Evolutionary conservation across 2,888 invertebrate genomes (phyloP), one percentile per base, ranked within the genome.

Genomic region (Andrena bucephala): DNA sequence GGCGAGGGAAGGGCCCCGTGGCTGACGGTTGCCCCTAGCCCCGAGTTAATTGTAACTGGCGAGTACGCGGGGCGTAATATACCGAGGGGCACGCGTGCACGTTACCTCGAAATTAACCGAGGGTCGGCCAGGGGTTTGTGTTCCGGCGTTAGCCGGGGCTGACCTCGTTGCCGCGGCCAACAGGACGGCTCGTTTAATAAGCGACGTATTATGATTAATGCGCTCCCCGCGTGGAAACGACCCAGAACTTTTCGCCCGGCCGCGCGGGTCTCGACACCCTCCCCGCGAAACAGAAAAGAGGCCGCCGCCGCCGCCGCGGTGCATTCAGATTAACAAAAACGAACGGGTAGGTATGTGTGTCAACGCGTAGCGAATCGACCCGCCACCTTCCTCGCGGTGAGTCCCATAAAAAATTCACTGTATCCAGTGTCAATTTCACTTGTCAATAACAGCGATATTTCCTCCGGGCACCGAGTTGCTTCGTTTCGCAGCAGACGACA

Each of bases 151-250:
- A 71, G 68, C 75, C 74, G 67, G 83, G 76, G 75, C 73, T 83
- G 84, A 84, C 84, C 84, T 79, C 79, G 78, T 83, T 84, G 76
- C 83, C 66, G 74, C 29, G 52, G 60, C 68, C 72, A 67, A 76
- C 79, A 59, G 72, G 79, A 79, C 79, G 72, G 79, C 73, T 72
- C 84, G 84, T 73, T 84, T 84, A 84, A 76, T 84, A 83, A 83
- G 60, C 75, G 84, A 84, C 76, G 76, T 83, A 84, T 84, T 84
- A 83, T 84, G 84, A 84, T 84, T 84, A 84, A 84, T 83, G 84
- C 36, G 62, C 57, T 27, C 42, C 33, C 50, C 33, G 70, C 62
- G 74, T 70, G 70, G 70, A 70, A 83, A 77, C 81, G 62, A 74
- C 60, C 36, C 57, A 60, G 59, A 72, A 73, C 67, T 83, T 83